Evolutionary conservation across 2,797 vertebrate genomes (phyloP).

Genomic region (Cyclopterus lumpus): DNA sequence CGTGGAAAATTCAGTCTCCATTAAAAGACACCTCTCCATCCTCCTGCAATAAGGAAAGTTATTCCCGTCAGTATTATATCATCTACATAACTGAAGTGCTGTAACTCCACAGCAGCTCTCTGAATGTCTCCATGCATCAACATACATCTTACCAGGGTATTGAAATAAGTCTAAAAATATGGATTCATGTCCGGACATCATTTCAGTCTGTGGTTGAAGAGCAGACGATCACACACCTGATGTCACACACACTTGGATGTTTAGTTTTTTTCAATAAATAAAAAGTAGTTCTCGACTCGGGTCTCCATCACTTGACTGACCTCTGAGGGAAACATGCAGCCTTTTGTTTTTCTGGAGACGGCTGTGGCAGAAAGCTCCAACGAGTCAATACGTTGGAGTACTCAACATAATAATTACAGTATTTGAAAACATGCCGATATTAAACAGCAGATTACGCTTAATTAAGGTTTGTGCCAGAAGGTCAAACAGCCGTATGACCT

Average conservation of each 20-base stretch:
- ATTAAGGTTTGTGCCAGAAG: not conserved
- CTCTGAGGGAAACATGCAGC: not conserved
- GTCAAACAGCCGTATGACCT: not conserved
- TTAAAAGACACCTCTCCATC: constrained; percentile 30
- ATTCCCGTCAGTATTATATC: constrained; percentile 30
- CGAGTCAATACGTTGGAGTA: not conserved
- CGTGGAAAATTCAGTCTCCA: not conserved
- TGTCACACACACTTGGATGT: no score
- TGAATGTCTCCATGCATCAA: constrained; percentile 33
- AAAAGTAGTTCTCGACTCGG: no score
- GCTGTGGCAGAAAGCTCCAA: not conserved
- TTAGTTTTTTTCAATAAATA: constrained; percentile 8
- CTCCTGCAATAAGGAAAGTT: constrained; percentile 58
- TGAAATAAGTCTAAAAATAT: constrained; percentile 55
- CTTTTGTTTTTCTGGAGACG: not conserved
- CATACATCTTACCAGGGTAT: constrained; percentile 52
- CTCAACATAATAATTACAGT: not conserved
- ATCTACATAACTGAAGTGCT: constrained; percentile 54
- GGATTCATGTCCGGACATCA: not conserved
- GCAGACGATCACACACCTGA: not conserved
- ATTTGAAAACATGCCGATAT: not conserved
- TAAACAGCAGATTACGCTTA: not conserved
- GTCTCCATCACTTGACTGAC: no score
- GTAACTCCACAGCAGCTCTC: constrained; percentile 37
- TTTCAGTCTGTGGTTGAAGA: constrained; percentile 10